phyloP scores from a whole-genome alignment of 2,113 vertebrate species.

The Pandion haliaetus region DNA sequence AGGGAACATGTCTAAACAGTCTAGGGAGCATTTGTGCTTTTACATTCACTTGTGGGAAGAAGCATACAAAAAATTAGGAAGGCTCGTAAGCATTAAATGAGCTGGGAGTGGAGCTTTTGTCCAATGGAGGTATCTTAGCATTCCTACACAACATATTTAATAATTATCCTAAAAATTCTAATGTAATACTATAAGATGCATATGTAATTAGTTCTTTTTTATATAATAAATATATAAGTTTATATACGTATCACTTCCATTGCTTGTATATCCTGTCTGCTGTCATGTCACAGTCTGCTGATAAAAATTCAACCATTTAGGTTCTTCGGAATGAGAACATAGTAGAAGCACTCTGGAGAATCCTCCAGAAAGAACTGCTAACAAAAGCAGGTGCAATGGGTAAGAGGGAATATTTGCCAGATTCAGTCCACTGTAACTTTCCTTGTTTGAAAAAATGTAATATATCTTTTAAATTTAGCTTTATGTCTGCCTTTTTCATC shows the following conservation, averaged over 20 bases:
- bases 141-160: not conserved
- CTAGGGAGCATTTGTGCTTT: not conserved
- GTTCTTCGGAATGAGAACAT: not conserved
- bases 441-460: not conserved
- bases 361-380: not conserved
- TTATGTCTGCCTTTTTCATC: not conserved
- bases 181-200: not conserved
- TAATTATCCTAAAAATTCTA: not conserved
- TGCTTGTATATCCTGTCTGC: not conserved
- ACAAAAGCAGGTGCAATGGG: not conserved
- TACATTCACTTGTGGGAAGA: not conserved
- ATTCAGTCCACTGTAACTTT: not conserved
- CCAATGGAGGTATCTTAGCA: not conserved
- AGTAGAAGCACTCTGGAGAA: not conserved
- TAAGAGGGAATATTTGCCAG: not conserved
- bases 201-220: not conserved
- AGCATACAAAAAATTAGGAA: not conserved
- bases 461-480: not conserved
- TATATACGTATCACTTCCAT: not conserved
- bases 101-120: not conserved
- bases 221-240: not conserved
- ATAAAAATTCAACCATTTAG: not conserved
- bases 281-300: not conserved
- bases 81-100: not conserved
- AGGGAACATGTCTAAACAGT: rapidly evolving